Evolutionary conservation across 2,888 invertebrate genomes (phyloP).

Genomic region (Apamea crenata): DNA sequence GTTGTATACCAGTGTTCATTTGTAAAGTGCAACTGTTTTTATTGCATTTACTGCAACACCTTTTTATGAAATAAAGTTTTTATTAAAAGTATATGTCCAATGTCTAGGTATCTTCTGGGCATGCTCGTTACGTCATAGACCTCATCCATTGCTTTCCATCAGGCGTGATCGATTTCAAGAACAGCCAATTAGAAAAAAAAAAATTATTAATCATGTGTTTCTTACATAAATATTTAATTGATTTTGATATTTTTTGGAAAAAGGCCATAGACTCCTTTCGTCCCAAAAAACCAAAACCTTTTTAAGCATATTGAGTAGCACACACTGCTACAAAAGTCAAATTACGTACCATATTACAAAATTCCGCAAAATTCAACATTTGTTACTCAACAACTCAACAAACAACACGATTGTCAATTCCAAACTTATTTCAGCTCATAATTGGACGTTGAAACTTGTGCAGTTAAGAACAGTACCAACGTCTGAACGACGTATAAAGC

Average conservation of each 20-base stretch:
- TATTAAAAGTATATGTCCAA: not conserved
- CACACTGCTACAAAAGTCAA: not conserved
- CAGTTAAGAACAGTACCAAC: conserved; percentile 58
- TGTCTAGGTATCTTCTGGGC: not conserved
- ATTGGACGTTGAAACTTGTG: conserved; percentile 60
- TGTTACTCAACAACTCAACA: not conserved
- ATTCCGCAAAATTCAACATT: not conserved
- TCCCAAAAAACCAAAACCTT: not conserved
- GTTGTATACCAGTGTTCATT: no score
- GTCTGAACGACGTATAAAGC: conserved; percentile 51
- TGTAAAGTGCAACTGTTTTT: no score
- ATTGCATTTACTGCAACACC: no score
- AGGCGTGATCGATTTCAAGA: no score
- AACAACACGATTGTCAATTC: conserved; percentile 34
- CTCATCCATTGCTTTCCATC: no score
- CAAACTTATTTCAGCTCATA: conserved; percentile 55
- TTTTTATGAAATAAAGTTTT: no score
- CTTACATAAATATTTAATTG: not conserved
- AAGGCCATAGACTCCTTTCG: not conserved
- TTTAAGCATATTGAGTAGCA: not conserved
- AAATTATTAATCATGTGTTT: not conserved
- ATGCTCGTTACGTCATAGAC: no score
- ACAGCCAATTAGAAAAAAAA: no score
- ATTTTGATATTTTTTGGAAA: not conserved
- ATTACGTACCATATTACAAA: not conserved